Percentiles rank a stretch among this genome's conserved stretches.
These are phyloP conservation scores for Hemaris fuciformis DNA, from an alignment of 2,888 invertebrate genomes.

Conservation along the genomic window DNA sequence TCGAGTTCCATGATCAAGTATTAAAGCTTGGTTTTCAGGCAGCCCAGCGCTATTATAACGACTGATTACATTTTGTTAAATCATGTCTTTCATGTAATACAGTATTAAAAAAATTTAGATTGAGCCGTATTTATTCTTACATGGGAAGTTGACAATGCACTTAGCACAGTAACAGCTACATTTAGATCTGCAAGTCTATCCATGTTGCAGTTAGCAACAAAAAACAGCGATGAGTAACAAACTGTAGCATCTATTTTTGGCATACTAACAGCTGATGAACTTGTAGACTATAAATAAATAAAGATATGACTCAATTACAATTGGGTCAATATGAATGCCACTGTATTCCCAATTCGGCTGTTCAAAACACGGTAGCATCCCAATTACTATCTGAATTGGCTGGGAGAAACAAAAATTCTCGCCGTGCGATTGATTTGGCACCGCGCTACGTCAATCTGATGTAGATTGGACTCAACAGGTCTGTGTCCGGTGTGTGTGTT, in stretches of 20 bases:
- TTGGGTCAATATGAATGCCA: neutral
- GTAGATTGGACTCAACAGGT: conserved; percentile 15
- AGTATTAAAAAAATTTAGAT: too few species aligned
- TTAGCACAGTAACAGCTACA: too few species aligned
- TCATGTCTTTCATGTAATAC: too few species aligned
- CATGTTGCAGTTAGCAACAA: too few species aligned
- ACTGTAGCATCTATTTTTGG: neutral
- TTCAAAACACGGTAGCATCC: neutral
- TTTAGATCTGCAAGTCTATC: too few species aligned
- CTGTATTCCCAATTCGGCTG: neutral
- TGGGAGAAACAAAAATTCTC: conserved; percentile 11
- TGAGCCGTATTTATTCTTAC: too few species aligned
- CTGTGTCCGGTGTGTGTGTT: neutral
- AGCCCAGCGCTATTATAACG: too few species aligned
- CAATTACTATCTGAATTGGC: conserved; percentile 8
- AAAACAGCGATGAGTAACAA: neutral
- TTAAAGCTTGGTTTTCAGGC: too few species aligned
- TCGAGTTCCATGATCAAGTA: too few species aligned
- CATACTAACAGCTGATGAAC: conserved; percentile 2
- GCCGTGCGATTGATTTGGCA: neutral
- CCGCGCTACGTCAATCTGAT: conserved; percentile 4
- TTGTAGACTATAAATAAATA: neutral
- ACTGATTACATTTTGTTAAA: too few species aligned
- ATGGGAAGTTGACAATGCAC: too few species aligned
- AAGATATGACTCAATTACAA: neutral